Base-by-base conservation (phyloP, 1,140 invertebrate species). In the Formica exsecta region DNA sequence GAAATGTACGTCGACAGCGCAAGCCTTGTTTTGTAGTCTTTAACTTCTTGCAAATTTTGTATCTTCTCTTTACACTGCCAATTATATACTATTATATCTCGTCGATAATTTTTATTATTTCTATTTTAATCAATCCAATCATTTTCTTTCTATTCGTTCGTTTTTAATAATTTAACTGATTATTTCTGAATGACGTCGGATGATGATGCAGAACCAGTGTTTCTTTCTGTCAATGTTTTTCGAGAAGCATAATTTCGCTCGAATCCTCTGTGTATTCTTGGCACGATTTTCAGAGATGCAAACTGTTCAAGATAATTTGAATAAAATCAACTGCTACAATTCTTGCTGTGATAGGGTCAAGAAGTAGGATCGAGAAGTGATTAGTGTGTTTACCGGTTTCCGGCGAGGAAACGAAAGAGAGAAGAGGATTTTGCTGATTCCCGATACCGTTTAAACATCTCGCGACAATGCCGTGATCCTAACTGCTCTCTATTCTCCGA, bases 361-460 rank as follows among this genome's bases (percentile, higher is more conserved):
- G 80, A 64, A 87, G 90, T 93, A 91, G 90, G 90, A 90, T 93
- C 92, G 90, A 90, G 90, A 88, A 92, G 92, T 91, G 92, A 93
- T 92, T 92, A 92, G 90, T 91, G 76, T 91, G 91, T 91, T 92
- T 92, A 91, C 90, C 71, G 80, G 89, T 88, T 29, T 66, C 79
- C 64, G 77, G 76, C 62, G 79, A 88, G 86, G 83, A 61, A 77
- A 73, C 84, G 22, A 80, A 7, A 36, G 25, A 71, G 36, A 44
- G 25, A 75, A 32, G 74, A 57, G 19, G 38, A 73, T 32, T 84
- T 79, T 89, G 83, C 81, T 86, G 88, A 88, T 90, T 92, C 81
- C 73, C 68, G 84, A 80, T 91, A 91, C 86, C 74, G 86, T 81
- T 88, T 71, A 80, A 73, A 90, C 76, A n/a, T 91, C 88, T 88